A percentile compares a stretch with the other conserved stretches of the same genome.
Conservation (phyloP, 1,140 invertebrate genomes). For the Oreohelix idahoensis region DNA sequence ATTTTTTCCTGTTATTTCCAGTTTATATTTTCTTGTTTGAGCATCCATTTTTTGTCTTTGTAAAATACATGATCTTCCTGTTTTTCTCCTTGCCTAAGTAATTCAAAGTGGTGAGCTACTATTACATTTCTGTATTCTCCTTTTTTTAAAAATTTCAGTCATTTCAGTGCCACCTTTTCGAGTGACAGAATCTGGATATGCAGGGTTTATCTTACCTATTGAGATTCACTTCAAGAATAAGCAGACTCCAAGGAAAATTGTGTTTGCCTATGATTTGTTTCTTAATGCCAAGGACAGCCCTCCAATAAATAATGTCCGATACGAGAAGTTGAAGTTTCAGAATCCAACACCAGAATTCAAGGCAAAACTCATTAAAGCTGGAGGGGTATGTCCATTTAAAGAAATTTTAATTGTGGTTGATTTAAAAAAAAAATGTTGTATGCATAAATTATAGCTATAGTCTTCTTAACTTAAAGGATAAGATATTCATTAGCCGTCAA, state of each 20-base stretch:
- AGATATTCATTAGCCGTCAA: too few relatives aligned
- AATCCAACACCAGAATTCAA: conserved; percentile 91
- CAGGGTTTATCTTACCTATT: conserved; percentile 91
- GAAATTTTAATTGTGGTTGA: too few relatives aligned
- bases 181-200: conserved; percentile 94
- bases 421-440: too few relatives aligned
- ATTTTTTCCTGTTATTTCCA: too few relatives aligned
- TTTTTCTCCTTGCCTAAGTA: too few relatives aligned
- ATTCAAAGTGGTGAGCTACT: too few relatives aligned
- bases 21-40: too few relatives aligned
- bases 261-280: conserved; percentile 89
- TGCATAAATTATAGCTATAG: too few relatives aligned
- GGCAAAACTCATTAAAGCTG: conserved; percentile 88
- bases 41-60: too few relatives aligned
- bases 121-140: too few relatives aligned
- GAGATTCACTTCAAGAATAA: conserved; percentile 93
- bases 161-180: conserved; percentile 91
- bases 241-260: conserved; percentile 90
- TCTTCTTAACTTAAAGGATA: too few relatives aligned
- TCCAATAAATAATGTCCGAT: conserved; percentile 78
- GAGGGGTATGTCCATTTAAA: conserved; percentile 79
- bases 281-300: conserved; percentile 81
- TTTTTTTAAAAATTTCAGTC: conserved; percentile 58
- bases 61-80: too few relatives aligned
- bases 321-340: conserved; percentile 85